Percentiles rank a stretch among this genome's conserved stretches.
Conservation (phyloP, 2,888 invertebrate species). For the Latrodectus hesperus region DNA sequence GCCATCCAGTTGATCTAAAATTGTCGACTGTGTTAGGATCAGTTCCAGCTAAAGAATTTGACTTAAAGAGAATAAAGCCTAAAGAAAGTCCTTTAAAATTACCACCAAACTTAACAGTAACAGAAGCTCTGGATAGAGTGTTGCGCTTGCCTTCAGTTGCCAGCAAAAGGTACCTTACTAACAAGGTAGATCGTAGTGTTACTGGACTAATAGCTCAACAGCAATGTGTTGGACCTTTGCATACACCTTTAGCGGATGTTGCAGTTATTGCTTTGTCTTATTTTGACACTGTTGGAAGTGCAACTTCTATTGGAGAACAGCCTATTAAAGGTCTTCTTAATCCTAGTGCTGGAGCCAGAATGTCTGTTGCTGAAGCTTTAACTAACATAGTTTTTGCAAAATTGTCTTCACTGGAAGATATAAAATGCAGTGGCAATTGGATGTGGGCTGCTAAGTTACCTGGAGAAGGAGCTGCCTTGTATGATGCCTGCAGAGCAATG, state of each 20-base stretch:
- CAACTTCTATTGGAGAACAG: constrained; percentile 97
- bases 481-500: constrained; percentile 90
- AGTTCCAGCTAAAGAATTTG: constrained; percentile 86
- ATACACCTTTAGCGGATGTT: constrained; percentile 95
- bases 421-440: constrained; percentile 99
- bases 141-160: constrained; percentile 90
- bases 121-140: constrained; percentile 84
- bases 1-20: constrained; percentile 89
- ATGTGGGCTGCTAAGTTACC: constrained; percentile 99
- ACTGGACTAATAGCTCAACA: constrained; percentile 94
- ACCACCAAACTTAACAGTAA: constrained; percentile 77
- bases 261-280: constrained; percentile 90
- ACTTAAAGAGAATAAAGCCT: constrained; percentile 78
- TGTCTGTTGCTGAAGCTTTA: constrained; percentile 95
- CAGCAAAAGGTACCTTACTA: constrained; percentile 95
- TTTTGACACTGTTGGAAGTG: constrained; percentile 87
- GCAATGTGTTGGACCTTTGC: constrained; percentile 97
- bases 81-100: constrained; percentile 76
- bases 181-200: constrained; percentile 80
- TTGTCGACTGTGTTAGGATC: constrained; percentile 91
- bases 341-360: constrained; percentile 89
- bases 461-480: constrained; percentile 91
- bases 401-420: constrained; percentile 81
- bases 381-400: constrained; percentile 90
- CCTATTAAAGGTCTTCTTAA: constrained; percentile 93